These are phyloP conservation scores for Xiphophorus hellerii DNA, from an alignment of 2,113 vertebrate species.

Conservation along the genomic window DNA sequence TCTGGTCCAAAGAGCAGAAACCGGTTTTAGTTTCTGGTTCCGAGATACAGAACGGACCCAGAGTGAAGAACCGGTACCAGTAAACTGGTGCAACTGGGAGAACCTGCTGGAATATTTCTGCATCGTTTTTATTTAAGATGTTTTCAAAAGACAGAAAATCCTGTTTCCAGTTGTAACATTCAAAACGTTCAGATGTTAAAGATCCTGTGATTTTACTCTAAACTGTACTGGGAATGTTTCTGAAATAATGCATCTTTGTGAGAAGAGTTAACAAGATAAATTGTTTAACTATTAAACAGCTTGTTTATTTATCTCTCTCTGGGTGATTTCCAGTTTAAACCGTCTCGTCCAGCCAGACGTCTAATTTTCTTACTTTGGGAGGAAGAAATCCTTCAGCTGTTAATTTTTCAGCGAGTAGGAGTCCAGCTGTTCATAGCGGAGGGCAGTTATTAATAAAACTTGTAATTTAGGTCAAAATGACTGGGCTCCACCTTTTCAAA, in stretches of 20 bases:
- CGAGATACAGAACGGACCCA: neutral
- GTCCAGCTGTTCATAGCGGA: too few species aligned
- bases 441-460: too few species aligned
- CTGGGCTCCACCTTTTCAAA: too few species aligned
- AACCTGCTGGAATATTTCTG: neutral
- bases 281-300: neutral
- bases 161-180: neutral
- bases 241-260: neutral
- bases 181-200: too few species aligned
- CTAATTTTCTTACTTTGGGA: too few species aligned
- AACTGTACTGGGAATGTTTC: conserved; percentile 29
- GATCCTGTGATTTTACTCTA: neutral
- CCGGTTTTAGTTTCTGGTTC: neutral
- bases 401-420: too few species aligned
- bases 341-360: too few species aligned
- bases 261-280: conserved; percentile 36
- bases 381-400: too few species aligned
- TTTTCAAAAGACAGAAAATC: conserved; percentile 17
- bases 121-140: conserved; percentile 21
- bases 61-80: neutral
- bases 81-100: neutral
- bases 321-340: too few species aligned
- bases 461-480: too few species aligned
- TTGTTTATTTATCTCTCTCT: neutral
- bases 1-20: neutral